These are phyloP conservation scores for Sciurus vulgaris DNA, from an alignment of 2,797 vertebrate species.

Conservation along the genomic window DNA sequence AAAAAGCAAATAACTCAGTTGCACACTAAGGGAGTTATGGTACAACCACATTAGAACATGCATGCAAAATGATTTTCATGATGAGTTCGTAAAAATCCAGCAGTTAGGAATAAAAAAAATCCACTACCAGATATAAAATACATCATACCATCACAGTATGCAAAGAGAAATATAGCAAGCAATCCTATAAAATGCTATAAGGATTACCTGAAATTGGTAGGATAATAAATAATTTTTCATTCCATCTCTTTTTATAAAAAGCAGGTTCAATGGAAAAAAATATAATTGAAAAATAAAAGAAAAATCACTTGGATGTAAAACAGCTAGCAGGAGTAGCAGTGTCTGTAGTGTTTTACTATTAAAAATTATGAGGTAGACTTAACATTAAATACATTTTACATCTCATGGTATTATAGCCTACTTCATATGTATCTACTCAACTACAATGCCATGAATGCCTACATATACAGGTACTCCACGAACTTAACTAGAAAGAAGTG, in stretches of 20 bases:
- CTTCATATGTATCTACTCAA: background rate
- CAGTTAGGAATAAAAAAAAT: background rate
- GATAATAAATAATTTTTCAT: conserved; percentile 1
- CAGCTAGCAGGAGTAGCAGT: background rate
- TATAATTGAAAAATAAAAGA: background rate
- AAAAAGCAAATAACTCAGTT: conserved; percentile 49
- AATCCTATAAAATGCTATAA: background rate
- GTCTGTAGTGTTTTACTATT: background rate
- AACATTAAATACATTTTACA: background rate
- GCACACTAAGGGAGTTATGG: background rate
- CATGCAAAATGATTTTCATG: conserved; percentile 39
- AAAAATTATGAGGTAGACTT: background rate
- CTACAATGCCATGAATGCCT: background rate
- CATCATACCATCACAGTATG: background rate
- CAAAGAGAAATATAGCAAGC: background rate
- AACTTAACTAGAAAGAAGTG: conserved; percentile 47
- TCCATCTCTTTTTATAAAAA: conserved; percentile 36
- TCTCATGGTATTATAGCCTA: background rate
- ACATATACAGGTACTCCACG: background rate
- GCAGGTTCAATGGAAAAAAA: background rate
- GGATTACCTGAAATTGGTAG: conserved; percentile 26
- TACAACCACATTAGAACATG: background rate
- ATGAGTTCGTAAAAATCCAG: background rate
- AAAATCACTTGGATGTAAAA: conserved; percentile 29
- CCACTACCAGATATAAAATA: background rate